Evolutionary conservation across 1,140 invertebrate species (phyloP).

Genomic region (Drosophila takahashii): DNA sequence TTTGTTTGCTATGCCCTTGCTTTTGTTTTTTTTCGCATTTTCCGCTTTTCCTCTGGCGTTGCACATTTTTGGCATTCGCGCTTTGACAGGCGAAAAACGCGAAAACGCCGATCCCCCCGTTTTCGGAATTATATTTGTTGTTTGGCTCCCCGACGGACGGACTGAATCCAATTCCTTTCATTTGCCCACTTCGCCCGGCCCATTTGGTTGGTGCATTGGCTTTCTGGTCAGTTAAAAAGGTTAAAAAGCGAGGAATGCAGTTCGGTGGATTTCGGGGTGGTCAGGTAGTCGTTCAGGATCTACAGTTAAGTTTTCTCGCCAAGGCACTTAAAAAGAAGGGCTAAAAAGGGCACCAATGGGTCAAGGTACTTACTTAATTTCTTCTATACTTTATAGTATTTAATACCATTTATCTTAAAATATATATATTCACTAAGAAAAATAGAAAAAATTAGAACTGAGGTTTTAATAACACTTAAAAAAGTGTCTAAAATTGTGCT

Average conservation of each 20-base stretch:
- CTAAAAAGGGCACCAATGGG: not conserved
- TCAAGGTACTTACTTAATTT: not conserved
- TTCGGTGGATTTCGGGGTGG: constrained; percentile 1
- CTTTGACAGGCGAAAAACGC: constrained; percentile 67
- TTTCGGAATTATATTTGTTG: constrained; percentile 40
- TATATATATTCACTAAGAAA: not conserved
- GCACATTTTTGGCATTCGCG: constrained; percentile 80
- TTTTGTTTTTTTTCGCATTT: constrained; percentile 43
- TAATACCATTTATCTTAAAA: no score
- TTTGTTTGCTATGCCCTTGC: not conserved
- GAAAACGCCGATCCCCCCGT: not conserved
- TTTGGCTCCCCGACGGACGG: constrained; percentile 8
- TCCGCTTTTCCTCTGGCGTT: constrained; percentile 63
- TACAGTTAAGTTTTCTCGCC: not conserved
- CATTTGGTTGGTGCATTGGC: constrained; percentile 36
- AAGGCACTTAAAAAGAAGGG: not conserved
- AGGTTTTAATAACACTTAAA: no score
- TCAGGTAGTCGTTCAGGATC: not conserved
- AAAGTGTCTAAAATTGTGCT: no score
- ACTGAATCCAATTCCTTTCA: constrained; percentile 31
- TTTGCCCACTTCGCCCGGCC: constrained; percentile 7
- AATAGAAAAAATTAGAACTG: not conserved
- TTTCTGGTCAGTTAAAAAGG: constrained; percentile 31
- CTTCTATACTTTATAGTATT: not conserved
- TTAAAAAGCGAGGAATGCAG: constrained; percentile 25